phyloP scores from a whole-genome alignment of 2,797 vertebrate genomes.

The Sandelia bainsii region DNA sequence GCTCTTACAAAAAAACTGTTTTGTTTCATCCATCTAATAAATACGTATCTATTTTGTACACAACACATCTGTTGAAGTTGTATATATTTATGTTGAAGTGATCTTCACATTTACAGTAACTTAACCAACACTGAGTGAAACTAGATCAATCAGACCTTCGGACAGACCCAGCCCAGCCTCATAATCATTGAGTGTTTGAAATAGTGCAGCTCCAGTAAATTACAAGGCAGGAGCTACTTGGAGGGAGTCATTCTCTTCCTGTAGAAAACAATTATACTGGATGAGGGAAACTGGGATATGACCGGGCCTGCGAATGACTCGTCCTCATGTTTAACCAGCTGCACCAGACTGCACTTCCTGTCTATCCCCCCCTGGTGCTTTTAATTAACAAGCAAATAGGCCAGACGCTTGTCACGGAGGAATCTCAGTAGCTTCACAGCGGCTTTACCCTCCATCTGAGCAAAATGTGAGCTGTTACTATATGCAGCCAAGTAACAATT shows the following conservation, averaged over 20 bases:
- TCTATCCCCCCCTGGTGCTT: constrained; percentile 37
- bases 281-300: constrained; percentile 31
- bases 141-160: constrained; percentile 4
- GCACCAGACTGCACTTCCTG: constrained; percentile 65
- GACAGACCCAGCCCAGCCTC: constrained; percentile 8
- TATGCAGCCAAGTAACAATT: not conserved
- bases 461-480: not conserved
- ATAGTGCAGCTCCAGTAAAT: constrained; percentile 57
- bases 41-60: too few species aligned
- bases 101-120: not conserved
- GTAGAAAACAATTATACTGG: constrained; percentile 65
- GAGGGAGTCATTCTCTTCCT: constrained; percentile 61
- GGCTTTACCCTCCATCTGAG: constrained; percentile 1
- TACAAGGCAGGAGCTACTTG: constrained; percentile 60
- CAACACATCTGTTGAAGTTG: not conserved
- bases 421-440: constrained; percentile 5
- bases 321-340: constrained; percentile 72
- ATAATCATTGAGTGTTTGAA: constrained; percentile 39
- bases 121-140: not conserved
- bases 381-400: constrained; percentile 65
- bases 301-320: constrained; percentile 39
- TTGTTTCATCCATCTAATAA: too few species aligned
- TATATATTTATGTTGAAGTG: not conserved
- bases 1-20: not conserved
- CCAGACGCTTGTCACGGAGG: constrained; percentile 30